These are phyloP conservation scores for Mobula birostris DNA, from an alignment of 2,113 vertebrate genomes.

Conservation along the genomic window DNA sequence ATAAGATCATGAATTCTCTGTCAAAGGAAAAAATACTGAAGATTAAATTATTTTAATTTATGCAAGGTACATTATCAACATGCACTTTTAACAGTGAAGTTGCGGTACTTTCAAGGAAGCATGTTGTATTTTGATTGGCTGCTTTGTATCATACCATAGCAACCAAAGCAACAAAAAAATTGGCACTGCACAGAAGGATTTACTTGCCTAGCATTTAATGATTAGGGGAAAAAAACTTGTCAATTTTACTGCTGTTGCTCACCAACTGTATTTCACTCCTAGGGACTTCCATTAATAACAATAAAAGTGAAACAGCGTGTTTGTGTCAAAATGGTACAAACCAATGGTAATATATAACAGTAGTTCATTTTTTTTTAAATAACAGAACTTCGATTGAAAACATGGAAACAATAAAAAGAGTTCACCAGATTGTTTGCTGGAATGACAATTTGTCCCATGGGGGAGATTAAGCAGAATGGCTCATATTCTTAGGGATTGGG, in stretches of 20 bases:
- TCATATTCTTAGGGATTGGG: no score
- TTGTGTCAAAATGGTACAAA: neutral
- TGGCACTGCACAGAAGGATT: constrained; percentile 1
- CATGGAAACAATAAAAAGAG: neutral
- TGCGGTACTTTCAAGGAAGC: neutral
- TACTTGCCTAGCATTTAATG: constrained; percentile 30
- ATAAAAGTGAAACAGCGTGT: neutral
- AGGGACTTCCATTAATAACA: constrained; percentile 19
- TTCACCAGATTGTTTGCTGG: no score
- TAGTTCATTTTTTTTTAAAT: neutral
- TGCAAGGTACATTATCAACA: neutral
- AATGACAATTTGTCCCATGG: no score
- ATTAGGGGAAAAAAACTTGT: neutral
- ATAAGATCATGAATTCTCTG: constrained; percentile 54
- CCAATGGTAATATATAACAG: neutral
- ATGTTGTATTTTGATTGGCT: constrained; percentile 17
- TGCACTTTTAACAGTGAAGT: neutral
- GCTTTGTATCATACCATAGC: constrained; percentile 3
- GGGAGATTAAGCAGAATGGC: no score
- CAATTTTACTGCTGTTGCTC: neutral
- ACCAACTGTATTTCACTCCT: neutral
- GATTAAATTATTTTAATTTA: neutral
- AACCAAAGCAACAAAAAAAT: constrained; percentile 18
- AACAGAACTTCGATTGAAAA: neutral
- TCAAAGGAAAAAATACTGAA: constrained; percentile 26